Conservation (phyloP, 2,797 vertebrate genomes). For the Liparis tanakae region DNA sequence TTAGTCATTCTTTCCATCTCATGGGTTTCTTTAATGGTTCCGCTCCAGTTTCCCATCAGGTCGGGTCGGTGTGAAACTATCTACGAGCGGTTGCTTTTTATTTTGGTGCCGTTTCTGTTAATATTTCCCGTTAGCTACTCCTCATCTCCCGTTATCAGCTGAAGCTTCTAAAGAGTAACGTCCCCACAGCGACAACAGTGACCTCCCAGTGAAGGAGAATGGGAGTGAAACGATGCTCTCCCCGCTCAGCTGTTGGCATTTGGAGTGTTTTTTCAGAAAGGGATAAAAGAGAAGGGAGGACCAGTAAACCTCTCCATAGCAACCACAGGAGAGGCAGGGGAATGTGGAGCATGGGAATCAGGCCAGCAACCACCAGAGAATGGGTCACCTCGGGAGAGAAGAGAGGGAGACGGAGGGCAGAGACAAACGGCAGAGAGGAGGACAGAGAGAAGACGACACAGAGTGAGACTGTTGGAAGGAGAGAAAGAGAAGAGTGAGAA, state of each 20-base stretch:
- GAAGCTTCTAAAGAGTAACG: not conserved
- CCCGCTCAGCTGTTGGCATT: constrained; percentile 47
- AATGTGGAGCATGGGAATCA: constrained; percentile 71
- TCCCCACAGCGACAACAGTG: not conserved
- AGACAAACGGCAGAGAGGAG: constrained; percentile 34
- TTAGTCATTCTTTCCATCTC: too few species aligned
- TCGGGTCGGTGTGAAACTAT: too few species aligned
- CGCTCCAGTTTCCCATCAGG: too few species aligned
- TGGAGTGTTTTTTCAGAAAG: constrained; percentile 38
- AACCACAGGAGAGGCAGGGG: constrained; percentile 61
- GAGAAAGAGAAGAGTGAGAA: not conserved
- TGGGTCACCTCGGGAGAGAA: constrained; percentile 51
- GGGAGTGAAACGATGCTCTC: constrained; percentile 33
- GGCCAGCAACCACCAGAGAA: constrained; percentile 65
- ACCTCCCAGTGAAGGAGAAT: constrained; percentile 26
- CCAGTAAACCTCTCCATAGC: constrained; percentile 66
- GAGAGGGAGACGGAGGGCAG: constrained; percentile 6
- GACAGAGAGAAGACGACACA: constrained; percentile 11
- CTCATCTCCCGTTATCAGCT: too few species aligned
- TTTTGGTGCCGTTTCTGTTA: too few species aligned
- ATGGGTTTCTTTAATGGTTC: too few species aligned
- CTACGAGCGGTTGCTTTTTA: too few species aligned
- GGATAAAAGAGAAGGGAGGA: constrained; percentile 48
- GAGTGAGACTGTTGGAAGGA: constrained; percentile 26
- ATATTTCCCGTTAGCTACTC: too few species aligned